Evolutionary conservation across 2,888 invertebrate genomes (phyloP), one percentile per base, ranked within the genome.

Genomic region (Cephus nigrinus): DNA sequence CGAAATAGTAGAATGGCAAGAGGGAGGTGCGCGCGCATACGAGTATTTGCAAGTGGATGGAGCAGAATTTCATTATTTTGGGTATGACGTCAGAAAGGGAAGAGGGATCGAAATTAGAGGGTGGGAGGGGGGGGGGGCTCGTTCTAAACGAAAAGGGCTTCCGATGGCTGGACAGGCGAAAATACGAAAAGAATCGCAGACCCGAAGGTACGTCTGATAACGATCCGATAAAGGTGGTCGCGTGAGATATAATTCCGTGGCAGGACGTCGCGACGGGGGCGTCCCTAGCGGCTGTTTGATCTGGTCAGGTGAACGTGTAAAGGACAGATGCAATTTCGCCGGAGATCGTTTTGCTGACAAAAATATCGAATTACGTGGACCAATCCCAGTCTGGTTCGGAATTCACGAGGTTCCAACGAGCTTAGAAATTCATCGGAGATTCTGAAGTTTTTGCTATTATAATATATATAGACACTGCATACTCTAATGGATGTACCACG

Each of bases 301-400:
- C 86, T 85, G 84, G 87, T 80, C 33, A 68, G 79, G 82, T 73
- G 84, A 85, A 82, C 79, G 81, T 84, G 88, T 86, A 89, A 88
- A 89, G 88, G 90, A 90, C 89, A 89, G 89, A 89, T 89, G 88
- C 90, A 90, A 90, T 90, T 90, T 88, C 9, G 84, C 86, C 86
- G 84, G 86, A 88, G 87, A 90, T 90, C 90, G 89, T 88, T 89
- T 89, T 88, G 87, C 88, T 89, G 90, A 90, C 89, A 90, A 89
- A 90, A 88, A 89, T 87, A 89, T 90, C 88, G 87, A 86, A 85
- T 87, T 85, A 85, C 85, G 84, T 76, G 9, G 23, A 55, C 55
- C 15, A 23, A 23, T 23, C 2, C 5, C 23, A 5, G 55, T 4
- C 12, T 31, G 32, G 71, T 9, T 31, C 71, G 3, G 32, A 12